Conservation (phyloP, 2,113 vertebrate species). For the Sylvicapra grimmia region DNA sequence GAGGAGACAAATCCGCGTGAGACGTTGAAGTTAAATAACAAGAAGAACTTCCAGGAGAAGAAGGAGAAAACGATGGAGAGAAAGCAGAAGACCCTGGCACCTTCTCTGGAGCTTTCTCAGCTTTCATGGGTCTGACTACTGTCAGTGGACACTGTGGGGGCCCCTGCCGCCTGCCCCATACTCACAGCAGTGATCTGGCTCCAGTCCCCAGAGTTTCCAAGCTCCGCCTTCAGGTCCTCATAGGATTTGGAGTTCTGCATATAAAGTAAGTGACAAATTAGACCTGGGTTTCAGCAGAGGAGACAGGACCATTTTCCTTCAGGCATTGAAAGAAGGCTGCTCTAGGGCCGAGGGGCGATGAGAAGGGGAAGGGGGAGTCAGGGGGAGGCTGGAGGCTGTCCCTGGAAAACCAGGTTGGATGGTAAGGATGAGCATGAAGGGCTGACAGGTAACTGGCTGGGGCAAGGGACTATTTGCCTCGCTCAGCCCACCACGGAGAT, state of each 20-base stretch:
- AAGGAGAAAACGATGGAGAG: not conserved
- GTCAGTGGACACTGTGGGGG: not conserved
- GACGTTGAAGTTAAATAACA: not conserved
- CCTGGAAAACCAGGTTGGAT: not conserved
- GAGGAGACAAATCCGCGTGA: not conserved
- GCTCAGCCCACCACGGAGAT: not conserved
- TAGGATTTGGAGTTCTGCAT: constrained; percentile 84
- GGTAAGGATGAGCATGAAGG: not conserved
- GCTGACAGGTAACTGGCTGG: not conserved
- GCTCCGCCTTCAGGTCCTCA: constrained; percentile 77
- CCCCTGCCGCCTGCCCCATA: not conserved
- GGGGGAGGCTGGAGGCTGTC: not conserved
- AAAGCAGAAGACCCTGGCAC: not conserved
- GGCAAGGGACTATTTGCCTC: not conserved
- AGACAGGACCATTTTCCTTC: not conserved
- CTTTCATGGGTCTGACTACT: not conserved
- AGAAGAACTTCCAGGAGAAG: not conserved
- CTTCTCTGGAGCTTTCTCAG: not conserved
- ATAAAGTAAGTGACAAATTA: constrained; percentile 4
- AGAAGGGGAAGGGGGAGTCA: not conserved
- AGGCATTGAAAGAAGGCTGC: not conserved
- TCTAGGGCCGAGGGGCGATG: not conserved
- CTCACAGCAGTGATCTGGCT: constrained; percentile 60
- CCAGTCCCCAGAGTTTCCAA: constrained; percentile 74
- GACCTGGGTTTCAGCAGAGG: not conserved